phyloP scores from a whole-genome alignment of 2,888 invertebrate genomes.

The Leucoma salicis region DNA sequence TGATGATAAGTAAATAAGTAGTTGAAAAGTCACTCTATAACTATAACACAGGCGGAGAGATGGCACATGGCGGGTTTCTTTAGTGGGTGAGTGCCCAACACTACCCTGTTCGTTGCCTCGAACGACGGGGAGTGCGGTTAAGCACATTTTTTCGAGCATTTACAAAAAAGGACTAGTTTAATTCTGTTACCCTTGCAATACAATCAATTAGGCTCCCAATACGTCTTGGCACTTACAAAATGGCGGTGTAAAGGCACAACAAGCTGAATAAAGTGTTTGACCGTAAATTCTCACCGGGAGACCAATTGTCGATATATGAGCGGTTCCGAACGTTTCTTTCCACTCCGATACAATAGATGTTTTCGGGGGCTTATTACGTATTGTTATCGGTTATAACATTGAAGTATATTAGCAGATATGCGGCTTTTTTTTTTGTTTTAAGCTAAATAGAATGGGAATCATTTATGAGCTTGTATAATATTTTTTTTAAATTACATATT shows the following conservation, averaged over 20 bases:
- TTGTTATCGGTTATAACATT: constrained; percentile 2
- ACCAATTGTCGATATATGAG: constrained; percentile 46
- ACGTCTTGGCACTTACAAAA: constrained; percentile 15
- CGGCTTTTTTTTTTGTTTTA: not conserved
- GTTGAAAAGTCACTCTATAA: no score
- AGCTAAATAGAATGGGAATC: not conserved
- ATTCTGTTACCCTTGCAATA: not conserved
- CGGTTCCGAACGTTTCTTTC: constrained; percentile 40
- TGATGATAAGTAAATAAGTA: no score
- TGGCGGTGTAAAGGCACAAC: constrained; percentile 25
- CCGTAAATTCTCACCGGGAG: constrained; percentile 38
- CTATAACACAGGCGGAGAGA: no score
- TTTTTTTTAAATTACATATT: no score
- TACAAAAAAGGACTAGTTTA: no score
- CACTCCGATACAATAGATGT: constrained; percentile 42
- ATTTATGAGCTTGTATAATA: no score
- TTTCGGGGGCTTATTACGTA: constrained; percentile 26
- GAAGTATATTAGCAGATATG: not conserved
- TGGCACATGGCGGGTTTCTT: no score
- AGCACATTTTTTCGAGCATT: no score
- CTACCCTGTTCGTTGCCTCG: no score
- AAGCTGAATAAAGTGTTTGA: constrained; percentile 34
- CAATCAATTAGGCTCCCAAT: constrained; percentile 8
- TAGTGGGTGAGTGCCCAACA: no score
- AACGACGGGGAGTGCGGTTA: no score